Percentiles rank a stretch among this genome's conserved stretches.
Conservation (phyloP, 2,113 vertebrate species). For the Helogale parvula region DNA sequence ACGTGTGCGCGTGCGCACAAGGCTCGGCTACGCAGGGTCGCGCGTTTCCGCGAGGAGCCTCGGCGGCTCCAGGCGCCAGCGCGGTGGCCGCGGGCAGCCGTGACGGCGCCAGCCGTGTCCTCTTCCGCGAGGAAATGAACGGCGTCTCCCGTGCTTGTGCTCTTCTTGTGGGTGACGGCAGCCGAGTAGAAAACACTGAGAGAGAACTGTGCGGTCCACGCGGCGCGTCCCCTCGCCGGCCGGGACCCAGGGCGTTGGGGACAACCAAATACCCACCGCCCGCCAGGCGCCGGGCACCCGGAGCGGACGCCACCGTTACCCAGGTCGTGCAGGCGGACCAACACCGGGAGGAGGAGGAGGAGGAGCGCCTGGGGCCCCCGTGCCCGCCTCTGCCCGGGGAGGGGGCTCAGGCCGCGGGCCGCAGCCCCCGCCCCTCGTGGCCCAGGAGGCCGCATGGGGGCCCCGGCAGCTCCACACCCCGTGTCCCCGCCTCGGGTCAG, state of each 20-base stretch:
- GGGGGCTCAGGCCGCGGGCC: rapidly evolving
- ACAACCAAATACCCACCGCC: rapidly evolving
- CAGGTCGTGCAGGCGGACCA: not conserved
- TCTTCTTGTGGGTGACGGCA: not conserved
- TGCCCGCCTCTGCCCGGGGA: not conserved
- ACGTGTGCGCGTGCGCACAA: not conserved
- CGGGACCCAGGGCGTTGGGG: not conserved
- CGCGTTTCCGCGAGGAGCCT: not conserved
- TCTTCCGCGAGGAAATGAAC: not conserved
- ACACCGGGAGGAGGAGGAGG: not conserved
- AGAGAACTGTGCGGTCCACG: not conserved
- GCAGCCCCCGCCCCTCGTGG: not conserved
- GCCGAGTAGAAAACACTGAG: not conserved
- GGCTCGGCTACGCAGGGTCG: too few relatives aligned
- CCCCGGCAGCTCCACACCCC: not conserved
- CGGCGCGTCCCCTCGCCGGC: not conserved
- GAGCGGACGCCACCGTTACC: not conserved
- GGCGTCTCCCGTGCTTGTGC: not conserved
- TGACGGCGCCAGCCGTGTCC: not conserved
- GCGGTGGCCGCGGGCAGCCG: not conserved
- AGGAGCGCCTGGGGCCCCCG: not conserved
- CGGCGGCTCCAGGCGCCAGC: not conserved
- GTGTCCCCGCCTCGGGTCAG: not conserved
- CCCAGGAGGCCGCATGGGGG: rapidly evolving
- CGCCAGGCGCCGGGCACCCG: rapidly evolving